A percentile compares a stretch with the other conserved stretches of the same genome.
These are phyloP conservation scores for Chrysomela aeneicollis DNA, from an alignment of 2,888 invertebrate genomes.

Conservation along the genomic window DNA sequence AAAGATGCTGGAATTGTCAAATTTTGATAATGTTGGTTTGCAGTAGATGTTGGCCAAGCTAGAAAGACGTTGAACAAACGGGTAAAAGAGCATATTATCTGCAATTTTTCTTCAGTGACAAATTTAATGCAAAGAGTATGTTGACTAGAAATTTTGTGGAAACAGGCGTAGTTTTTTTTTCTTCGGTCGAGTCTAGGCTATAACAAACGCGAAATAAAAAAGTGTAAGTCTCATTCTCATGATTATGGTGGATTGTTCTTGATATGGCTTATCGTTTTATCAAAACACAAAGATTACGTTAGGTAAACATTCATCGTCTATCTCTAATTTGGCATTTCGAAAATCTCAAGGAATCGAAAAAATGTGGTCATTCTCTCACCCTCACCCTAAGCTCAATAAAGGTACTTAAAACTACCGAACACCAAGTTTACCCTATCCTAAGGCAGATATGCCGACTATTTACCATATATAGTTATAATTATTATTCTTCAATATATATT, in stretches of 20 bases:
- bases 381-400: conserved; percentile 51
- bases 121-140: too few species aligned
- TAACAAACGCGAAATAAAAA: conserved; percentile 32
- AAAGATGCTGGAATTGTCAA: too few species aligned
- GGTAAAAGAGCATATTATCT: too few species aligned
- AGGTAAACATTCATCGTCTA: conserved; percentile 37
- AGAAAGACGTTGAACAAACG: too few species aligned
- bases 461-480: conserved; percentile 55
- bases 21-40: too few species aligned
- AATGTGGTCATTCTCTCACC: conserved; percentile 32
- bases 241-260: conserved; percentile 44
- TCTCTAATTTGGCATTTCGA: conserved; percentile 53
- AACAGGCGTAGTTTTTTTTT: background rate
- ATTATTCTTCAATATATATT: conserved; percentile 53
- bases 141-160: conserved; percentile 9
- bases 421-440: conserved; percentile 58
- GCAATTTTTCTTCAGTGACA: too few species aligned
- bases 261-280: conserved; percentile 48
- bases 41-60: too few species aligned
- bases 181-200: background rate
- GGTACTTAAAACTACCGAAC: conserved; percentile 60
- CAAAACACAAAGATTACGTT: conserved; percentile 42
- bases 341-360: conserved; percentile 40
- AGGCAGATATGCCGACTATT: conserved; percentile 58
- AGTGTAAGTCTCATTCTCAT: conserved; percentile 35